Conservation (phyloP, 2,113 vertebrate genomes). For the Eolophus roseicapilla region DNA sequence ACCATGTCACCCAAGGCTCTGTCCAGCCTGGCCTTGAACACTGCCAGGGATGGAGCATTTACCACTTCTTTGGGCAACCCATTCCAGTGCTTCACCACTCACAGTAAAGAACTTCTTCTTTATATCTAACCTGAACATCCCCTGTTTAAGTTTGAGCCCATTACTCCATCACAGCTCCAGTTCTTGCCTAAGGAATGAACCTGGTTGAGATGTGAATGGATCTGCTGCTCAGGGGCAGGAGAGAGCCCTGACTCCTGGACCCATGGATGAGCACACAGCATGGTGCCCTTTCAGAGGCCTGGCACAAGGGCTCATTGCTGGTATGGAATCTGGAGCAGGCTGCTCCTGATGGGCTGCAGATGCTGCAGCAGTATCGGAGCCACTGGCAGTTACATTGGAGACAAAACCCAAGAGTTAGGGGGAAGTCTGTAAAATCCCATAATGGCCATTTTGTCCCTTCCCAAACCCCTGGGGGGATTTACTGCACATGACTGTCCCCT, state of each 20-base stretch:
- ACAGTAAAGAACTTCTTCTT: neutral
- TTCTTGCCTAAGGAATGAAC: neutral
- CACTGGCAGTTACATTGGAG: neutral
- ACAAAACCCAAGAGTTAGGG: rapidly evolving
- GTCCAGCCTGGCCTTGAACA: neutral
- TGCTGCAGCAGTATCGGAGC: neutral
- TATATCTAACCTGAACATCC: neutral
- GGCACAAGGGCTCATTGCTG: rapidly evolving
- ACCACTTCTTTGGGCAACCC: neutral
- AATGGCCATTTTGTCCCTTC: neutral
- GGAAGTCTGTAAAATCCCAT: neutral
- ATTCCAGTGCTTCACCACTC: neutral
- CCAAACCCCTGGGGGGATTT: neutral
- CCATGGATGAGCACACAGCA: rapidly evolving
- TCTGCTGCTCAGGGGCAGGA: neutral
- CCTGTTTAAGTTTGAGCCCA: neutral
- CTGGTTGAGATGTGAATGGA: neutral
- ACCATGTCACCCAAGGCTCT: neutral
- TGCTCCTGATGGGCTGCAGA: neutral
- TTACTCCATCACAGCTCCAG: rapidly evolving
- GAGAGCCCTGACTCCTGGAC: rapidly evolving
- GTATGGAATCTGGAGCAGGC: neutral
- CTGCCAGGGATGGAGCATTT: neutral
- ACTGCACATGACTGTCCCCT: rapidly evolving
- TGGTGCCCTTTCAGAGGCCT: rapidly evolving